Evolutionary conservation across 2,113 vertebrate genomes (phyloP).

Genomic region (Pseudorhombus dupliciocellatus): DNA sequence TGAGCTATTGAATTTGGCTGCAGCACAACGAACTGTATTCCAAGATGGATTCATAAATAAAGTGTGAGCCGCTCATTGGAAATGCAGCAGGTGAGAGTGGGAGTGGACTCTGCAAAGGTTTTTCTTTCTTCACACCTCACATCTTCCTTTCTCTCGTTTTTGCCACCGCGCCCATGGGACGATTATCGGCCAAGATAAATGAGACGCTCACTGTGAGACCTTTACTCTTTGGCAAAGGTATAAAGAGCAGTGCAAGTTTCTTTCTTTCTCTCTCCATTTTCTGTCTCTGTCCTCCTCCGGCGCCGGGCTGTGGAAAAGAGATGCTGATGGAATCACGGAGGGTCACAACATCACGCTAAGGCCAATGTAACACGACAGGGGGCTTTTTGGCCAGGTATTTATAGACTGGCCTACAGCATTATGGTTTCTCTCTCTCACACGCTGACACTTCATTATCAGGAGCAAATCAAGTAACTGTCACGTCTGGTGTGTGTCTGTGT

Average conservation of each 20-base stretch:
- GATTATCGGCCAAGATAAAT: slow-evolving; percentile 51
- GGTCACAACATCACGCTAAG: slow-evolving; percentile 62
- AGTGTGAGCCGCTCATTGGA: slow-evolving; percentile 10
- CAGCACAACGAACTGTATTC: slow-evolving; percentile 8
- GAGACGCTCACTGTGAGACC: slow-evolving; percentile 44
- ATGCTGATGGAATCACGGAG: slow-evolving; percentile 61
- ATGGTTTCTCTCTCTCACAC: slow-evolving; percentile 42
- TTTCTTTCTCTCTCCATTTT: background rate
- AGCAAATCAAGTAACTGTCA: slow-evolving; percentile 62
- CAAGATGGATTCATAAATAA: slow-evolving; percentile 14
- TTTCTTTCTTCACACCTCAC: slow-evolving; percentile 4
- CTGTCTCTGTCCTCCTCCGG: slow-evolving; percentile 20
- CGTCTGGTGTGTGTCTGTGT: slow-evolving; percentile 4
- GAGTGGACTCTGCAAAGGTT: slow-evolving; percentile 20
- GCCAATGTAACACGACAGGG: slow-evolving; percentile 77
- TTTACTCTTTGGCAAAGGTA: slow-evolving; percentile 39
- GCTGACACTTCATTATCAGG: slow-evolving; percentile 64
- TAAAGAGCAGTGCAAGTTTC: slow-evolving; percentile 16
- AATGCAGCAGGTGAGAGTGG: slow-evolving; percentile 19
- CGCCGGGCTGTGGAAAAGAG: slow-evolving; percentile 49
- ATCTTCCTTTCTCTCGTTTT: slow-evolving; percentile 1
- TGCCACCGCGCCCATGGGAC: slow-evolving; percentile 26
- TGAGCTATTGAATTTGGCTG: background rate
- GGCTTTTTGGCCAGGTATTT: slow-evolving; percentile 76
- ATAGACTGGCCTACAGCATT: slow-evolving; percentile 62